A percentile compares a stretch with the other conserved stretches of the same genome.
Evolutionary conservation across 2,797 vertebrate species (phyloP).

Genomic region (Platyrinchus mystaceus): DNA sequence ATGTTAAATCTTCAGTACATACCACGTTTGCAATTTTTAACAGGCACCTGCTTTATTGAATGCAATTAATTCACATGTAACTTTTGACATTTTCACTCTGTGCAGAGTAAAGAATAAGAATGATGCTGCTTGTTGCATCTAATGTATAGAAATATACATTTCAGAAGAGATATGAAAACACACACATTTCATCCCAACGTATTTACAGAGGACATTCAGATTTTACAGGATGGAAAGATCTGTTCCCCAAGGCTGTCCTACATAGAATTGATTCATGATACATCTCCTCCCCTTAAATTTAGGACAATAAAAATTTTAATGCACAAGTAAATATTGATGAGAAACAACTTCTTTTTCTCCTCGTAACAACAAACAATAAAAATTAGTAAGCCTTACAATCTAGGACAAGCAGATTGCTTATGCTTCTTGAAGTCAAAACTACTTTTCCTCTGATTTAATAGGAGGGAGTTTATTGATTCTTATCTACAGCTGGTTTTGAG

Average conservation of each 20-base stretch:
- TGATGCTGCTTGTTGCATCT: background rate
- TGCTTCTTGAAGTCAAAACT: background rate
- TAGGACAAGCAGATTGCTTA: background rate
- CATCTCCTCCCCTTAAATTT: background rate
- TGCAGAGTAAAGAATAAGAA: constrained; percentile 31
- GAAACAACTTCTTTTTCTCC: background rate
- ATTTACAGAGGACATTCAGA: background rate
- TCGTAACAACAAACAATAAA: background rate
- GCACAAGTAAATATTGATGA: background rate
- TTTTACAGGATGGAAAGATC: background rate
- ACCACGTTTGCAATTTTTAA: constrained; percentile 12
- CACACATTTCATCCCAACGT: background rate
- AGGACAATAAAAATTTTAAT: background rate
- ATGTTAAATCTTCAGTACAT: background rate
- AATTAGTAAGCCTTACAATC: background rate
- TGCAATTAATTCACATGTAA: constrained; percentile 68
- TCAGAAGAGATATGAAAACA: background rate
- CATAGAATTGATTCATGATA: background rate
- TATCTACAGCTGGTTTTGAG: background rate
- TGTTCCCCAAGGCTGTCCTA: background rate
- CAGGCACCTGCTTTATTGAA: constrained; percentile 58
- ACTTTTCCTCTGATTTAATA: background rate
- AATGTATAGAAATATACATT: background rate
- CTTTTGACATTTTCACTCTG: constrained; percentile 73
- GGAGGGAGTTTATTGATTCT: background rate